Evolutionary conservation across 2,888 invertebrate genomes (phyloP), one percentile per base, ranked within the genome.

Genomic region (Epistrophella euchroma): DNA sequence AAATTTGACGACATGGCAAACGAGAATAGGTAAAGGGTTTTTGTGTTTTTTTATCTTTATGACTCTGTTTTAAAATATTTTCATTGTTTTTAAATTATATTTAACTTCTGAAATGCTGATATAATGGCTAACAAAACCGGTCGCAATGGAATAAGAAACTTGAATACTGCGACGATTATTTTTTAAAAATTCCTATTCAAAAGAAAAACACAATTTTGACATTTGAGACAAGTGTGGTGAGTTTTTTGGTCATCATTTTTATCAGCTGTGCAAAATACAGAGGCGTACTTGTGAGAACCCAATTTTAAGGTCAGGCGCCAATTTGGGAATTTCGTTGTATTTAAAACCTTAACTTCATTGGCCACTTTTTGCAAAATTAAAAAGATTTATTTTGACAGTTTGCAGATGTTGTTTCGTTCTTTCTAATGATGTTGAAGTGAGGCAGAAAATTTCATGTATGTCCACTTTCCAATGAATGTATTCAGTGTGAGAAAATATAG

Each of bases 1-100:
- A 93, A 91, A 86, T 68, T 56, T 35, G 55, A 64, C 28, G 47
- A 64, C 81, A 81, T 85, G 47, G 40, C 45, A n/a, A 22, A 22
- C 4, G 9, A 52, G 25, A 52, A 52, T 13, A 22, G 11, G 22
- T 2, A 22, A 2, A 50, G 50, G 22, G 50, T 13, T 25, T 50
- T 28, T 19, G 0, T 37, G 13, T 22, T 13, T 15, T 13, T 15
- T 35, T 47, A 47, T 15, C 32, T 50, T 28, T 66, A 19, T 66
- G 25, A 19, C 43, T 60, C 40, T 2, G 10, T 35, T 55, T 68
- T 72, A 80, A 72, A 79, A 37, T 15, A 17, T 52, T 50, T 45
- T 64, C 75, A 84, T 79, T 58, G 32, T 35, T 74, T 71, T 32
- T 32, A 4, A 52, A 66, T 32, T 13, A n/a, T 11, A 56, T 55